phyloP scores from a whole-genome alignment of 2,113 vertebrate genomes.

The Picathartes gymnocephalus region DNA sequence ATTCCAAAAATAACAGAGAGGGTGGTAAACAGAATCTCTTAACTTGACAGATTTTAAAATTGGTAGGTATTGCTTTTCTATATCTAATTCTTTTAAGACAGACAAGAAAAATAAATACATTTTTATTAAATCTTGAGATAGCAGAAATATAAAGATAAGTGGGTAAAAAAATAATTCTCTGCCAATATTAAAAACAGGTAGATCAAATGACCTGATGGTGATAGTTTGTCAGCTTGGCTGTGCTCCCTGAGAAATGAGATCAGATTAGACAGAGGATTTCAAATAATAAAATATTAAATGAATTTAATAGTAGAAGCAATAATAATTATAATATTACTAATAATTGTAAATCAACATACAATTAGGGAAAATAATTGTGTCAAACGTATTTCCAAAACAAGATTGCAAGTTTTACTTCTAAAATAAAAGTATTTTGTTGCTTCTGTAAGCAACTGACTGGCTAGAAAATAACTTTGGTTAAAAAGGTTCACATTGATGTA shows the following conservation, averaged over 20 bases:
- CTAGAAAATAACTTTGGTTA: not conserved
- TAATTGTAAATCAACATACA: not conserved
- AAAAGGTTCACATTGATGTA: not conserved
- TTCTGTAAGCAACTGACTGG: not conserved
- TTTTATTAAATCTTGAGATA: not conserved
- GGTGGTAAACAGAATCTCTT: conserved; percentile 2
- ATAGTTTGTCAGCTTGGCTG: not conserved
- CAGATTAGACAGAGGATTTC: not conserved
- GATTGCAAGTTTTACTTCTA: not conserved
- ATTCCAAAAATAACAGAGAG: conserved; percentile 39
- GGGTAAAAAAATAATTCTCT: not conserved
- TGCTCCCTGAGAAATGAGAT: not conserved
- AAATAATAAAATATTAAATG: not conserved
- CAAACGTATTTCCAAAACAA: not conserved
- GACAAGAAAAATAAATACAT: not conserved
- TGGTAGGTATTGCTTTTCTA: not conserved
- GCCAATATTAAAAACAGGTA: not conserved
- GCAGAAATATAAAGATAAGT: not conserved
- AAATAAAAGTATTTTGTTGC: not conserved
- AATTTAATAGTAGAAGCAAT: not conserved
- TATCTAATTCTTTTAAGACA: not conserved
- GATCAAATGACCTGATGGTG: not conserved
- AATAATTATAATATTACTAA: not conserved
- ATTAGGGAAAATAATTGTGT: not conserved
- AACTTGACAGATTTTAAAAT: not conserved